These are phyloP conservation scores for Cheilosia impressa DNA, from an alignment of 2,888 invertebrate species.

Conservation along the genomic window DNA sequence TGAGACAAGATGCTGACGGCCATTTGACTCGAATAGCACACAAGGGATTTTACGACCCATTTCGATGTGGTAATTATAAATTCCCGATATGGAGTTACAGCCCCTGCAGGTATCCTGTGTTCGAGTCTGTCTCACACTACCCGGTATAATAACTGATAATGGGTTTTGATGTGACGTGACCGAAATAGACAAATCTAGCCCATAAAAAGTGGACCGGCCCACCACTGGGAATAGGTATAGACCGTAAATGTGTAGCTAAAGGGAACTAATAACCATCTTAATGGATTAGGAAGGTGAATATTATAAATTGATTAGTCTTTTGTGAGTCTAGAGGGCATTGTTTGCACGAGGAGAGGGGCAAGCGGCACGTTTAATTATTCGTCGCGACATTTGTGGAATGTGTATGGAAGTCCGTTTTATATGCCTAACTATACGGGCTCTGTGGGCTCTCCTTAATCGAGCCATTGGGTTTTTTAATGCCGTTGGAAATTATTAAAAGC, in stretches of 20 bases:
- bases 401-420: neutral
- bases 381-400: conserved; percentile 26
- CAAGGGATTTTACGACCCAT: conserved; percentile 27
- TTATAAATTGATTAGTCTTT: conserved; percentile 57
- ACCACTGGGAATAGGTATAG: neutral
- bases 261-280: conserved; percentile 31
- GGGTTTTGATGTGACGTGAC: conserved; percentile 49
- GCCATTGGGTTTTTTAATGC: neutral
- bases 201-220: neutral
- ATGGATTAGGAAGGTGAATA: conserved; percentile 43
- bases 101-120: neutral
- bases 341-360: neutral
- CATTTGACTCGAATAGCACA: conserved; percentile 33
- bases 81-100: conserved; percentile 9
- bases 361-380: conserved; percentile 26
- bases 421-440: neutral
- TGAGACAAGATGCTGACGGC: conserved; percentile 4
- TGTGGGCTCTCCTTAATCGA: neutral
- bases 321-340: conserved; percentile 25
- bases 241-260: conserved; percentile 1
- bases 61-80: conserved; percentile 48
- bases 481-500: neutral
- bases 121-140: neutral
- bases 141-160: conserved; percentile 51
- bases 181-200: conserved; percentile 16